phyloP scores from a whole-genome alignment of 2,888 invertebrate species.

The Apodemia hepburni region DNA sequence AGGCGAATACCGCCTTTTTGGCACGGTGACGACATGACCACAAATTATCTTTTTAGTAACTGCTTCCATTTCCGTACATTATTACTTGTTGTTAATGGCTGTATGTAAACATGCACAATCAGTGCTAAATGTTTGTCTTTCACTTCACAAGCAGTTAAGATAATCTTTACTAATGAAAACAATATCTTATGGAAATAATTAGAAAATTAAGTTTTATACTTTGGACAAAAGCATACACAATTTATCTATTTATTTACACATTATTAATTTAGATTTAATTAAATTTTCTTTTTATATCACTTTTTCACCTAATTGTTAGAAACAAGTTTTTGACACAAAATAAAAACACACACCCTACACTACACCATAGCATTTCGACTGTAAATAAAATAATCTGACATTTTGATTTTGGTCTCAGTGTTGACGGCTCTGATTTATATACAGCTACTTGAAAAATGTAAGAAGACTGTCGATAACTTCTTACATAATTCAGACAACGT shows the following conservation, averaged over 20 bases:
- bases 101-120: background rate
- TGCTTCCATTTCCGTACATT: slow-evolving; percentile 47
- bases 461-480: background rate
- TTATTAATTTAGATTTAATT: slow-evolving; percentile 22
- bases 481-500: background rate
- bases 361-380: slow-evolving; percentile 63
- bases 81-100: background rate
- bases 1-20: slow-evolving; percentile 80
- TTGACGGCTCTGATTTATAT: background rate
- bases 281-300: slow-evolving; percentile 38
- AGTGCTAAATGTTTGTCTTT: slow-evolving; percentile 24
- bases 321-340: slow-evolving; percentile 42
- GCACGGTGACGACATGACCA: slow-evolving; percentile 62
- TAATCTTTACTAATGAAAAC: slow-evolving; percentile 22
- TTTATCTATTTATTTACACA: slow-evolving; percentile 26
- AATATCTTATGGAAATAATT: slow-evolving; percentile 26
- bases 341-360: slow-evolving; percentile 66
- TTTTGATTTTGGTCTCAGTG: slow-evolving; percentile 12
- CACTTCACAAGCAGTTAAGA: slow-evolving; percentile 24
- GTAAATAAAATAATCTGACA: slow-evolving; percentile 43
- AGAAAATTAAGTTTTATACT: slow-evolving; percentile 14
- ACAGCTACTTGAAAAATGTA: background rate
- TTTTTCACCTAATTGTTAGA: slow-evolving; percentile 29
- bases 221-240: slow-evolving; percentile 15
- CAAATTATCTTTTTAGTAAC: slow-evolving; percentile 40